Evolutionary conservation across 1,140 invertebrate genomes (phyloP), one percentile per base, ranked within the genome.

Genomic region (Bombus ignitus): DNA sequence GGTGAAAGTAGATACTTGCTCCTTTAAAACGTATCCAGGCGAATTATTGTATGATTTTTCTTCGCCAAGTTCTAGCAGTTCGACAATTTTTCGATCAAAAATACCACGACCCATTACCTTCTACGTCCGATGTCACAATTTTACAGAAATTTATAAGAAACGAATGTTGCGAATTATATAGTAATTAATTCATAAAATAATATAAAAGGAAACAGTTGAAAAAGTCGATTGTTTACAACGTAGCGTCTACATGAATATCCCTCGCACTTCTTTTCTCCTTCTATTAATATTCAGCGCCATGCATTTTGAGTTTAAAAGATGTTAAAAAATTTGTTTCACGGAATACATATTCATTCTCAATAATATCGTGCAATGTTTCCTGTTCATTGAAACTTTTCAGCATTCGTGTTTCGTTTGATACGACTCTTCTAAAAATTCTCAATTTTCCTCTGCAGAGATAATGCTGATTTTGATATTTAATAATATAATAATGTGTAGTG

Each of bases 11-110:
- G 59, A 62, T 28, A n/a, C 59, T 62, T 62, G 28, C 59, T n/a
- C 59, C 59, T 62, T 62, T n/a, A n/a, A 62, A 62, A n/a, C 59
- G 59, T 62, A 62, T 62, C 59, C 59, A 62, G 59, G 59, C 59
- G 59, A 62, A 62, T 62, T 62, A 62, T 62, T n/a, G 59, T 62
- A n/a, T 62, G 59, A 62, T 62, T 62, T n/a, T 62, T 62, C 59
- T n/a, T 62, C 59, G 28, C 28, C 59, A 62, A 62, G 59, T 62
- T 28, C 10, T 13, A 62, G 12, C 59, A 62, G 59, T 62, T 62
- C 10, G 59, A 28, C 59, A 62, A 62, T 13, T 62, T 62, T n/a
- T 5, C 28, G 10, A 28, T 62, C 59, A 13, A 62, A 62, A 12
- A 62, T 53, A 53, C 18, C 47, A 53, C 47, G 47, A 53, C 22